phyloP scores from a whole-genome alignment of 2,113 vertebrate genomes.

The Chamaetylas fuelleborni region DNA sequence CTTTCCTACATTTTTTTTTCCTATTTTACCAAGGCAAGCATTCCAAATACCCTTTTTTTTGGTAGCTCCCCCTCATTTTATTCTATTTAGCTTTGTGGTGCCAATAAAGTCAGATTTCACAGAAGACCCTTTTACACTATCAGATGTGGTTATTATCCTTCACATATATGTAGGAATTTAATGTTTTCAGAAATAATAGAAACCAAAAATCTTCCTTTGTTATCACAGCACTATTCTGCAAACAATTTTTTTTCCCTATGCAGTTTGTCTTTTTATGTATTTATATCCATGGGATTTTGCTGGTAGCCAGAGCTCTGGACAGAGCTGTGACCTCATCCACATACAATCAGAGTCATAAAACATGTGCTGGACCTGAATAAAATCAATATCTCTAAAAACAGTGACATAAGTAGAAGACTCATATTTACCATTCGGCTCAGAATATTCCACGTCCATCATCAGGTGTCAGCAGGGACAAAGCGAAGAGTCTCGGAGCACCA shows the following conservation, averaged over 20 bases:
- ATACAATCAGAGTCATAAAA: neutral
- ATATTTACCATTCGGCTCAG: slow-evolving; percentile 15
- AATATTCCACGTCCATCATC: slow-evolving; percentile 44
- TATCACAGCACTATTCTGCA: neutral
- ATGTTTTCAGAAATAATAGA: neutral
- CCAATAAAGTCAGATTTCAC: neutral
- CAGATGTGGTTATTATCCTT: neutral
- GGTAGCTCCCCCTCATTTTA: neutral
- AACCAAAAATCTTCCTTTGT: neutral
- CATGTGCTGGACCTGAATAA: neutral
- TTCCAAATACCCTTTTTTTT: neutral
- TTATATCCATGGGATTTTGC: neutral
- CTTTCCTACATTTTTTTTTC: neutral
- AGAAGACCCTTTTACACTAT: neutral
- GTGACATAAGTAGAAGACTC: neutral
- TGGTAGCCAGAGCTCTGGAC: neutral
- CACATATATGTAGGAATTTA: neutral
- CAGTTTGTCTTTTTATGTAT: neutral
- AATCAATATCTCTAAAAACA: neutral
- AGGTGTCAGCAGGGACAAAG: slow-evolving; percentile 4
- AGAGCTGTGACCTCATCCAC: neutral
- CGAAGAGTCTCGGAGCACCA: neutral
- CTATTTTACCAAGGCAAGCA: neutral
- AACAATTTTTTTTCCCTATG: neutral
- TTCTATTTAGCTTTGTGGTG: neutral